These are phyloP conservation scores for Rhynchophorus ferrugineus DNA, from an alignment of 1,140 invertebrate genomes.

Conservation along the genomic window DNA sequence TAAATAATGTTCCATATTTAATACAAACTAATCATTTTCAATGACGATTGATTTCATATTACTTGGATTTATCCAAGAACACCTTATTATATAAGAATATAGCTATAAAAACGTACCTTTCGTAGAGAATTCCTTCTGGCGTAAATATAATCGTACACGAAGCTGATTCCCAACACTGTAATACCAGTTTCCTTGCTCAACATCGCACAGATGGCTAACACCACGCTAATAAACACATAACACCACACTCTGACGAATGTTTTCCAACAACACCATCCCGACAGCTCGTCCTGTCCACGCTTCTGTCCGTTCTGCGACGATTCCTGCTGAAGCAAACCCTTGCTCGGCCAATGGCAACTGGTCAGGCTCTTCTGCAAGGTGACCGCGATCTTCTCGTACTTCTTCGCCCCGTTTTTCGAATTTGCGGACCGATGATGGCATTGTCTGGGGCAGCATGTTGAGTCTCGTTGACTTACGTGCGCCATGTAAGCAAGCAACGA, in stretches of 20 bases:
- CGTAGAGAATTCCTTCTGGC: no score
- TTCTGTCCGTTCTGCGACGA: neutral
- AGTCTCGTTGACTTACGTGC: constrained; percentile 52
- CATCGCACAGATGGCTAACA: constrained; percentile 61
- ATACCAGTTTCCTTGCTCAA: constrained; percentile 89
- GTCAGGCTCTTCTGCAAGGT: constrained; percentile 33
- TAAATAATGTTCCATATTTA: no score
- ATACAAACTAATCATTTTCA: no score
- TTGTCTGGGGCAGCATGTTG: constrained; percentile 21
- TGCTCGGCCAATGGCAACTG: constrained; percentile 34
- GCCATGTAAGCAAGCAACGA: constrained; percentile 75
- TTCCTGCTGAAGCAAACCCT: neutral
- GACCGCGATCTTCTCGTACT: constrained; percentile 31
- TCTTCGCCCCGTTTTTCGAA: constrained; percentile 15
- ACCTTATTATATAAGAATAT: no score
- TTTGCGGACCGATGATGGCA: constrained; percentile 3
- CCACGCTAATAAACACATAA: constrained; percentile 46
- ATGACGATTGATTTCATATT: no score
- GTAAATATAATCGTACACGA: constrained; percentile 60
- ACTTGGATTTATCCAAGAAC: no score
- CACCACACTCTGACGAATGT: constrained; percentile 48
- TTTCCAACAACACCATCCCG: constrained; percentile 30
- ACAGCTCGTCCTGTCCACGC: neutral
- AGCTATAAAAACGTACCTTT: no score
- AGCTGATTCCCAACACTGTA: constrained; percentile 81